A percentile compares a stretch with the other conserved stretches of the same genome.
Conservation (phyloP, 2,113 vertebrate genomes). For the Poeciliopsis prolifica region DNA sequence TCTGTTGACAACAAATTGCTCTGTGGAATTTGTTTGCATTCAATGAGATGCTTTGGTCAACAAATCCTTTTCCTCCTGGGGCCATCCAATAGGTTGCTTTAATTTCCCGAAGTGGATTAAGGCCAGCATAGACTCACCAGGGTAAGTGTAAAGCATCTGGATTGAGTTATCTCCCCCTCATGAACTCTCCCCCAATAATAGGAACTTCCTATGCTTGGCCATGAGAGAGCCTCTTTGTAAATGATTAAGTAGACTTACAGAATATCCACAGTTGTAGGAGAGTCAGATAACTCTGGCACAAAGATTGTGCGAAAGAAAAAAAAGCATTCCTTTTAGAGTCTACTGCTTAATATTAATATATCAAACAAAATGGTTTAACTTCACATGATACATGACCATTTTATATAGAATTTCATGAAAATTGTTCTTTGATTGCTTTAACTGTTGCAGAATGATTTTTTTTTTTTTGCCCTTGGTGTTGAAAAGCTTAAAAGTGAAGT, state of each 20-base stretch:
- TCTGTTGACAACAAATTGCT: conserved; percentile 17
- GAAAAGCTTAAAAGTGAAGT: conserved; percentile 26
- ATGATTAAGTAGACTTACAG: conserved; percentile 56
- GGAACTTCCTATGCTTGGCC: conserved; percentile 51
- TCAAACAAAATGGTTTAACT: conserved; percentile 1
- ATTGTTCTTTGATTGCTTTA: neutral
- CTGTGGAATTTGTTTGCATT: conserved; percentile 12
- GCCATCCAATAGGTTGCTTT: conserved; percentile 42
- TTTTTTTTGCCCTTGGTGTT: too few species aligned
- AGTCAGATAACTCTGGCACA: conserved; percentile 8
- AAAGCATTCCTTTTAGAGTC: neutral
- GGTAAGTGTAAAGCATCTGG: conserved; percentile 64
- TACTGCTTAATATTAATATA: neutral
- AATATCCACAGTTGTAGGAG: conserved; percentile 20
- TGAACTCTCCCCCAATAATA: conserved; percentile 62
- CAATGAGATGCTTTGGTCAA: conserved; percentile 35
- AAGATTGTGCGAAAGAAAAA: neutral
- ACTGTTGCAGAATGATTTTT: neutral
- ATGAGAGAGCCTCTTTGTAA: conserved; percentile 42
- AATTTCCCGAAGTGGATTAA: conserved; percentile 65
- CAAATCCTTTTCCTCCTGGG: conserved; percentile 17
- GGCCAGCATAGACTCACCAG: conserved; percentile 26
- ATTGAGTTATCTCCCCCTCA: conserved; percentile 55
- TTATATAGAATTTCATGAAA: neutral
- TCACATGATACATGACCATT: neutral